These are phyloP conservation scores for Ptychadena robeensis DNA, from an alignment of 2,797 vertebrate species.

Conservation along the genomic window DNA sequence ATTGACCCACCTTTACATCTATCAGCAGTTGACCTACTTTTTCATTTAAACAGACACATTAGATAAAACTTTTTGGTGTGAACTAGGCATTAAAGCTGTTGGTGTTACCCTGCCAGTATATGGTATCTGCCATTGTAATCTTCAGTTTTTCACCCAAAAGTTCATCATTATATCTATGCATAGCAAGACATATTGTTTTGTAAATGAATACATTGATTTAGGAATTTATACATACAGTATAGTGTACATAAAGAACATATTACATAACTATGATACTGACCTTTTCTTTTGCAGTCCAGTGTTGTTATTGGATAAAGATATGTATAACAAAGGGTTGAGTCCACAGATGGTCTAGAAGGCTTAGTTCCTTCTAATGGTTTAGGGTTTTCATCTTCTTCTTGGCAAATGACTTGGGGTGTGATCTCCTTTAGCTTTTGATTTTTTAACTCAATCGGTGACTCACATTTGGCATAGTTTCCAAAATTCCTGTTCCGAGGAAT, in stretches of 20 bases:
- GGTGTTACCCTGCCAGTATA: no score
- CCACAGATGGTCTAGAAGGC: constrained; percentile 71
- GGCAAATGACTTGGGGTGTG: constrained; percentile 80
- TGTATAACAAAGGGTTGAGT: constrained; percentile 85
- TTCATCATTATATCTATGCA: no score
- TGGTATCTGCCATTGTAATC: no score
- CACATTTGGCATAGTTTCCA: constrained; percentile 91
- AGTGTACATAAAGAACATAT: background rate
- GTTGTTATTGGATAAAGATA: constrained; percentile 86
- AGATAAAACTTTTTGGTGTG: no score
- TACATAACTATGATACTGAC: constrained; percentile 73
- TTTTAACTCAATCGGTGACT: constrained; percentile 76
- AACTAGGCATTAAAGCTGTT: no score
- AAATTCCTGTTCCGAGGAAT: constrained; percentile 90
- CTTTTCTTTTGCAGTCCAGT: constrained; percentile 90
- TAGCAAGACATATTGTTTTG: no score
- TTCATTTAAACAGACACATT: no score
- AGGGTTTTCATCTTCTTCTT: constrained; percentile 67
- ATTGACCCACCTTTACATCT: no score
- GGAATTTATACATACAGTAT: background rate
- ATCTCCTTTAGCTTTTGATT: constrained; percentile 87
- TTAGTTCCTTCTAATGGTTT: constrained; percentile 66
- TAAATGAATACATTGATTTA: background rate
- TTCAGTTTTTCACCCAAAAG: no score
- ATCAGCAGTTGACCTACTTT: no score